Evolutionary conservation across 2,888 invertebrate species (phyloP), one percentile per base, ranked within the genome.

Genomic region (Labia minor): DNA sequence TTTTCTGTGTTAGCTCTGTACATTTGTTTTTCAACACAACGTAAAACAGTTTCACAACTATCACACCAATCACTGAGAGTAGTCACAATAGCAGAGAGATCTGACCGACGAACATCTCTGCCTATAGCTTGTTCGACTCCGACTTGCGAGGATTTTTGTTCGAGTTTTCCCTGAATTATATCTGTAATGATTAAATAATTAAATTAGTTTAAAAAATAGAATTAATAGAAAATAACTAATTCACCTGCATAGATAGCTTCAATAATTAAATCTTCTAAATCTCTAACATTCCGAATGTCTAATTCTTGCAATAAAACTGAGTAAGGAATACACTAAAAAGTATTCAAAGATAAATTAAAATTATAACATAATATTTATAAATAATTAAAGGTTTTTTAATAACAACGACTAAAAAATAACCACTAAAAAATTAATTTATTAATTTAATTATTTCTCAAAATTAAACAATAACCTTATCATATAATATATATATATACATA

Each of bases 191-290:
- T 63, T 65, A 68, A 66, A 63, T 19, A 69, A n/a, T n/a, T n/a
- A 71, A 37, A 67, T 63, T 62, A 19, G 49, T 49, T 33, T 61
- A 62, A 21, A 62, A 69, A 64, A 20, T 26, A 26, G 3, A 26
- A 63, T 1, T 6, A 62, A 14, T 21, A 20, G 11, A 21, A 1
- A 26, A 16, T 19, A 66, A 10, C 11, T 16, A 21, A 70, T 76
- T 75, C 75, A 88, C 92, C 92, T 71, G 95, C 92, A 81, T 97
- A 97, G 75, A 97, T 92, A n/a, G 95, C 95, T 82, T 97, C 97
- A 74, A 98, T 97, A 69, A 97, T 96, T 66, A 97, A 83, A 81
- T 97, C 97, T 79, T 98, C 97, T 69, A 98, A 80, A 76, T 95
- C 92, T 72, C 97, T 84, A 1, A 96, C 90, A 81, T 95, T 94